Evolutionary conservation across 2,113 vertebrate species (phyloP).

Genomic region (Pterocles orientalis): DNA sequence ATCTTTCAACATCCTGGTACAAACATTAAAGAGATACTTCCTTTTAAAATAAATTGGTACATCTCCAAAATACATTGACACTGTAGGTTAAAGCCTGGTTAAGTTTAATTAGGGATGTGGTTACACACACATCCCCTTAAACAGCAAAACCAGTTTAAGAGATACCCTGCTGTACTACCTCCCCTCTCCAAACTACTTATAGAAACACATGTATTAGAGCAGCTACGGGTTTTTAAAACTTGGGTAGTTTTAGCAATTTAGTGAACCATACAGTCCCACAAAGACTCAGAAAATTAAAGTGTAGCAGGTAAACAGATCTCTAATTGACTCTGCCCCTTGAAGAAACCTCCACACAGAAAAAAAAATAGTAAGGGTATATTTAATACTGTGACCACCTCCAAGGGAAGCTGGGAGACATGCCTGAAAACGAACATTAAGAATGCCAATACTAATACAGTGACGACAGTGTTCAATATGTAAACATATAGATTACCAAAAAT

Average conservation of each 20-base stretch:
- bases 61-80: background rate
- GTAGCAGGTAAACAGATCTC: background rate
- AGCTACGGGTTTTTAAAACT: background rate
- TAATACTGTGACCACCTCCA: background rate
- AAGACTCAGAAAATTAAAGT: background rate
- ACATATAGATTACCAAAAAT: background rate
- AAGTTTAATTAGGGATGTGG: background rate
- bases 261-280: background rate
- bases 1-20: background rate
- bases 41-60: background rate
- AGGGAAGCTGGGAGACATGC: background rate
- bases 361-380: background rate
- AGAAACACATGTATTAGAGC: background rate
- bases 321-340: background rate
- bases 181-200: background rate
- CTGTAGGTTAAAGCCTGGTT: background rate
- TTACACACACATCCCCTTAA: background rate
- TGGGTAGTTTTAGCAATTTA: background rate
- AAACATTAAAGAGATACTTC: background rate
- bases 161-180: background rate
- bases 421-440: background rate
- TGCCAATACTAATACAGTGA: background rate
- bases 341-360: background rate
- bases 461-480: background rate
- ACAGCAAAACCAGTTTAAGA: background rate